phyloP scores from a whole-genome alignment of 2,113 vertebrate genomes.

The Myrmophylax atrothorax region DNA sequence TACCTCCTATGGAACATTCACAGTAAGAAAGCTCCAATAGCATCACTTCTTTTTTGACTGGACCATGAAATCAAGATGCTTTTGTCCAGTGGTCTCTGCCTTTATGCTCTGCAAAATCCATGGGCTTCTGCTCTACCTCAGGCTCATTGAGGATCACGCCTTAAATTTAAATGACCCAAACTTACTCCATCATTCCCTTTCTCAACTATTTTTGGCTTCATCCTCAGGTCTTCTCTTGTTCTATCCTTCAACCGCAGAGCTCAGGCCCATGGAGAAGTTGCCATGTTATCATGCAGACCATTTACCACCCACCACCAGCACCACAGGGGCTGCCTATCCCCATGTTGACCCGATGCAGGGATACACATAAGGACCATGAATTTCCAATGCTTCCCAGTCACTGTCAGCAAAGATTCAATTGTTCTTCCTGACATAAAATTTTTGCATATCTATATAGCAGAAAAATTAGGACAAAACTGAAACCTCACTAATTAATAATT shows the following conservation, averaged over 20 bases:
- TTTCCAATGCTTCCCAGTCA: background rate
- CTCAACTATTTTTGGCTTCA: background rate
- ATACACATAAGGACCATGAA: background rate
- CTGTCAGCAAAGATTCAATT: background rate
- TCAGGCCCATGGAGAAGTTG: background rate
- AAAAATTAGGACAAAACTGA: background rate
- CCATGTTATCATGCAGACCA: background rate
- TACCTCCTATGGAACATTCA: background rate
- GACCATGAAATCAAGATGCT: background rate
- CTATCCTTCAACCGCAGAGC: background rate
- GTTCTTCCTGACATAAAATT: background rate
- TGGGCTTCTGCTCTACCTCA: background rate
- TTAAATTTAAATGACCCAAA: background rate
- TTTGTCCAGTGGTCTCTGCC: background rate
- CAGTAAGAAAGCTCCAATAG: background rate
- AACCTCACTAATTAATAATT: background rate
- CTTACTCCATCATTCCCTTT: background rate
- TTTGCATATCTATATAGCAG: background rate
- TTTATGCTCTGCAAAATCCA: background rate
- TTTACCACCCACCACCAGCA: background rate
- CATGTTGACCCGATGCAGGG: background rate
- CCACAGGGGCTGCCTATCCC: rapidly evolving
- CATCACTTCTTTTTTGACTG: background rate
- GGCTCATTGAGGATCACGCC: background rate
- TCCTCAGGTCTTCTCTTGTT: background rate